A percentile compares a stretch with the other conserved stretches of the same genome.
Conservation (phyloP, 1,140 invertebrate species). For the Drosophila littoralis region DNA sequence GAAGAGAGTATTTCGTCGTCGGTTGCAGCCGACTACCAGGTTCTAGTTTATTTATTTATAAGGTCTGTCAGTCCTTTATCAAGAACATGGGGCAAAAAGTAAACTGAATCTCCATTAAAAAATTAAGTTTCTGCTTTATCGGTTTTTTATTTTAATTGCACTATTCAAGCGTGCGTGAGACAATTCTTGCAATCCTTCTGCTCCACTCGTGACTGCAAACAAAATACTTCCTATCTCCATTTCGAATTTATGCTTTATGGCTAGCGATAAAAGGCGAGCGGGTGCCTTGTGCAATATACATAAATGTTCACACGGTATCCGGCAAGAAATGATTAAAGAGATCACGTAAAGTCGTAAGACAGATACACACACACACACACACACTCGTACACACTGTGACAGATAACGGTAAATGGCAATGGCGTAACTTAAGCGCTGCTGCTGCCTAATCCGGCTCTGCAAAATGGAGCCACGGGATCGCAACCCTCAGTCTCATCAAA, state of each 20-base stretch:
- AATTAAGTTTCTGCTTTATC: slow-evolving; percentile 66
- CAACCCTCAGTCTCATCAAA: slow-evolving; percentile 17
- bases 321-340: slow-evolving; percentile 38
- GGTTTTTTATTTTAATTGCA: slow-evolving; percentile 59
- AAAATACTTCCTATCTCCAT: slow-evolving; percentile 64
- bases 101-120: slow-evolving; percentile 28
- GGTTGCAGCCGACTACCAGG: too few species aligned
- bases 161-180: slow-evolving; percentile 57
- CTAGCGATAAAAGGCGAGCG: slow-evolving; percentile 38
- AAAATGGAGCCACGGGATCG: slow-evolving; percentile 63
- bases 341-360: slow-evolving; percentile 74
- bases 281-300: slow-evolving; percentile 21
- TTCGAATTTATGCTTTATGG: slow-evolving; percentile 57
- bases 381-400: slow-evolving; percentile 20
- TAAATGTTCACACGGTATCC: slow-evolving; percentile 51
- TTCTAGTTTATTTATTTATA: too few species aligned
- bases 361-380: slow-evolving; percentile 16
- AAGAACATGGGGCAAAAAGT: neutral
- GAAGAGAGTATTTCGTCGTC: too few species aligned
- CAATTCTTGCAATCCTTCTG: slow-evolving; percentile 40
- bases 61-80: neutral
- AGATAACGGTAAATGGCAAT: slow-evolving; percentile 62
- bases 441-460: slow-evolving; percentile 63
- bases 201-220: slow-evolving; percentile 9
- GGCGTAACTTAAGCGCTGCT: slow-evolving; percentile 69